Base-by-base conservation (phyloP, 1,140 invertebrate genomes). In the Penaeus japonicus region DNA sequence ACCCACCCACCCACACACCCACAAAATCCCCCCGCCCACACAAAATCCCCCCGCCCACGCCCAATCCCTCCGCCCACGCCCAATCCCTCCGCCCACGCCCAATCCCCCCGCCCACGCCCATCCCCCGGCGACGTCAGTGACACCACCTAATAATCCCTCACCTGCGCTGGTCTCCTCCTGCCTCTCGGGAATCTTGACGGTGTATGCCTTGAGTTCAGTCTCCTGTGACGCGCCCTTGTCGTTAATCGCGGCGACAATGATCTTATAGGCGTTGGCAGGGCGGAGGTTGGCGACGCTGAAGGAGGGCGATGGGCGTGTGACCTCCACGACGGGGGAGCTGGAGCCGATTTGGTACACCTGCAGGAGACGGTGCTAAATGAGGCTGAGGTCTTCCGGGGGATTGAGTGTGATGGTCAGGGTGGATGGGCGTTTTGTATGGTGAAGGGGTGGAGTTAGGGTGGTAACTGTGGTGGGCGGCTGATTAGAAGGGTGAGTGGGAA, bases 101-200 rank as follows among this genome's bases (percentile, higher is more conserved):
- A 27, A 62, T 62, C 20, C 59, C n/a, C n/a, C n/a, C 59, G 20
- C 59, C 5, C 30, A 70, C 24, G 15, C 30, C n/a, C n/a, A n/a
- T n/a, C n/a, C n/a, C n/a, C n/a, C n/a, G n/a, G n/a, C n/a, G n/a
- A n/a, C n/a, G n/a, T n/a, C n/a, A n/a, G n/a, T n/a, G n/a, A 70
- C 78, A 3, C 55, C 39, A 10, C 39, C 78, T 54, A n/a, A 24
- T 30, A 32, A 24, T 24, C 12, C 32, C 81, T 83, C 27, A 90
- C 89, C 89, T n/a, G 89, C 89, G 30, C 89, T 90, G 5, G 89
- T 90, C 70, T 90, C 89, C 54, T 90, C 89, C 54, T 89, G 89
- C 2, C 65, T 81, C 59, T 88, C 89, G 4, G 87, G 82, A 12
- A 90, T 59, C 20, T 84, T 75, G 77, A 55, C 65, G 30, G 89